Evolutionary conservation across 2,113 vertebrate species (phyloP).

Genomic region (Lynx canadensis): DNA sequence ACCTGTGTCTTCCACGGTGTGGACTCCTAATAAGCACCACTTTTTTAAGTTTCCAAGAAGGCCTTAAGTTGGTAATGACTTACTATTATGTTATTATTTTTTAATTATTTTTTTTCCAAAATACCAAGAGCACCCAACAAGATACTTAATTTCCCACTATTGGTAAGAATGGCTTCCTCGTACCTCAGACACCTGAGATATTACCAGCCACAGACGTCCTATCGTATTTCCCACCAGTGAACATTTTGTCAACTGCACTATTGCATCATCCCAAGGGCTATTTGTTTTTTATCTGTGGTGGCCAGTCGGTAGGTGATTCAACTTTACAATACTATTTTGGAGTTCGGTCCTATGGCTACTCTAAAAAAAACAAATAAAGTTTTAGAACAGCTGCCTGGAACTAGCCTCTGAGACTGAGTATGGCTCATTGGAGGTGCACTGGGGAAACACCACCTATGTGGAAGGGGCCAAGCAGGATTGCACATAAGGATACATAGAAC

Average conservation of each 20-base stretch:
- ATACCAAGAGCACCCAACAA: not conserved
- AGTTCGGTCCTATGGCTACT: not conserved
- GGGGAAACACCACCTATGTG: fast-evolving
- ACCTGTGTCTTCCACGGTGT: not conserved
- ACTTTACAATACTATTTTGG: not conserved
- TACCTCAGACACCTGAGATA: no score
- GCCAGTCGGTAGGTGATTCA: not conserved
- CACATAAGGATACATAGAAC: fast-evolving
- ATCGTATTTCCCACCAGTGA: not conserved
- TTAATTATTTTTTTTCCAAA: not conserved
- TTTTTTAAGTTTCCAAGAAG: not conserved
- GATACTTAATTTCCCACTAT: not conserved
- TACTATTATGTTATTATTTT: no score
- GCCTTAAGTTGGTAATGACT: not conserved
- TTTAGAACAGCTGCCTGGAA: not conserved
- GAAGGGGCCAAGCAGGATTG: not conserved
- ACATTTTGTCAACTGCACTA: no score
- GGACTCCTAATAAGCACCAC: fast-evolving
- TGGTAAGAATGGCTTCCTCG: not conserved
- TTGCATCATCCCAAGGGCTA: no score
- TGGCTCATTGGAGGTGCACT: fast-evolving
- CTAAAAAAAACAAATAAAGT: not conserved
- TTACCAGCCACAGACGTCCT: not conserved
- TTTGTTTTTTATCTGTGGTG: fast-evolving
- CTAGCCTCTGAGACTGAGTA: not conserved